These are phyloP conservation scores for Manduca sexta DNA, from an alignment of 1,140 invertebrate genomes.

Conservation along the genomic window DNA sequence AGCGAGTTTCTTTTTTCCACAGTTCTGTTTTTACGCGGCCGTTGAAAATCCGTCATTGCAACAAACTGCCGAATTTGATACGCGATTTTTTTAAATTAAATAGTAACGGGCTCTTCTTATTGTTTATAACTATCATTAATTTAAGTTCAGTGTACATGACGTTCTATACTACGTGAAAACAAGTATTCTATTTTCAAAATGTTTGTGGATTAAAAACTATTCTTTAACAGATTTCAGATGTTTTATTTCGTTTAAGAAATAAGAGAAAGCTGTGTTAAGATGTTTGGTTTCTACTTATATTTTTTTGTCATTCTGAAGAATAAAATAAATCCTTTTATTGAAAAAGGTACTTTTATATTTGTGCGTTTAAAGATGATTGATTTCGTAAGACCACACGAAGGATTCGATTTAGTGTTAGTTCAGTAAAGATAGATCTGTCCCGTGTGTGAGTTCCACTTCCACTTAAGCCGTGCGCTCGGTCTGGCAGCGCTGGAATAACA, in stretches of 20 bases:
- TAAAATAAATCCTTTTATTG: too few relatives aligned
- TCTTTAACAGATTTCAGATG: background rate
- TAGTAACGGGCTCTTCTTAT: background rate
- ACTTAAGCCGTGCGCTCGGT: conserved; percentile 32
- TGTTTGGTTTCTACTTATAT: too few relatives aligned
- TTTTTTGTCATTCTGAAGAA: too few relatives aligned
- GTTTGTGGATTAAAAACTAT: too few relatives aligned
- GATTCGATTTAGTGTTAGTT: conserved; percentile 6
- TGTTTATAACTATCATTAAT: too few relatives aligned
- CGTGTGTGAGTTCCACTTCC: conserved; percentile 28
- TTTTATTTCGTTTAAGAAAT: background rate
- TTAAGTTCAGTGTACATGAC: too few relatives aligned
- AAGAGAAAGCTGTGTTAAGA: too few relatives aligned
- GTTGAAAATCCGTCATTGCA: conserved; percentile 20
- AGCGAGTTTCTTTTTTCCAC: conserved; percentile 43
- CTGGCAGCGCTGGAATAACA: conserved; percentile 42
- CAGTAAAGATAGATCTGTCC: conserved; percentile 4
- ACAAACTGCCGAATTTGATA: background rate
- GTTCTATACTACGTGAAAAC: too few relatives aligned
- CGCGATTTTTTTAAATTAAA: background rate
- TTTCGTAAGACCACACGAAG: too few relatives aligned
- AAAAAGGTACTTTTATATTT: too few relatives aligned
- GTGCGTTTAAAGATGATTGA: too few relatives aligned
- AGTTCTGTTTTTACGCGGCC: conserved; percentile 27
- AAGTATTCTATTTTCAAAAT: too few relatives aligned